Percentiles rank a stretch among this genome's conserved stretches.
phyloP scores from a whole-genome alignment of 1,140 invertebrate species.

The Delia radicum region DNA sequence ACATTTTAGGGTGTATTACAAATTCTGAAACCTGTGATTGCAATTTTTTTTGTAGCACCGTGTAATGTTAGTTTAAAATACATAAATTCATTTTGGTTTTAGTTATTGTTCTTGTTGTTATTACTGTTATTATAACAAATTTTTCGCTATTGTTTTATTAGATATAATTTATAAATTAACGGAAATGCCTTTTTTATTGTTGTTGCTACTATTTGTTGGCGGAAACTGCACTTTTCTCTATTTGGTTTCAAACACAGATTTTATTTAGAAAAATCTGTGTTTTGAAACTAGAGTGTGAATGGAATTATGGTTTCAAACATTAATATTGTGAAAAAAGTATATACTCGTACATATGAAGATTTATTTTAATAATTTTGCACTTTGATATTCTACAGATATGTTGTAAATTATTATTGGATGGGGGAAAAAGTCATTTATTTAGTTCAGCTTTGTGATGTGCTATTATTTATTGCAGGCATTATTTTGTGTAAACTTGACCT shows the following conservation, averaged over 20 bases:
- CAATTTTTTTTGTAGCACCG: too few species aligned
- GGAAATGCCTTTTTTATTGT: slow-evolving; percentile 9
- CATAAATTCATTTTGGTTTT: slow-evolving; percentile 18
- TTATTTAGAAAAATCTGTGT: not conserved
- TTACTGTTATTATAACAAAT: not conserved
- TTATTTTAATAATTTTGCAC: not conserved
- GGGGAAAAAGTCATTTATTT: not conserved
- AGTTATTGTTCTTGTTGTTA: not conserved
- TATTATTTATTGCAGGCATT: too few species aligned
- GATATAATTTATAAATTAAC: slow-evolving; percentile 24
- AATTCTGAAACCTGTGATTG: too few species aligned
- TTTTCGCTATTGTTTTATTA: slow-evolving; percentile 23
- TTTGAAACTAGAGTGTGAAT: not conserved
- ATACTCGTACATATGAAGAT: not conserved
- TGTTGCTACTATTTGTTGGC: not conserved
- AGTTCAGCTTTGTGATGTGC: too few species aligned
- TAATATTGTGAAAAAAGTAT: not conserved
- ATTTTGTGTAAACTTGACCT: not conserved
- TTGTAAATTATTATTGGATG: not conserved
- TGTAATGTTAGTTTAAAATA: slow-evolving; percentile 12
- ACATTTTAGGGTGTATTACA: too few species aligned
- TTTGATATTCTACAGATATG: not conserved
- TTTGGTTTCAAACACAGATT: not conserved
- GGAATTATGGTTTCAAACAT: not conserved
- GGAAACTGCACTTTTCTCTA: slow-evolving; percentile 14